phyloP scores from a whole-genome alignment of 1,140 invertebrate species.

The Drosophila bocki region DNA sequence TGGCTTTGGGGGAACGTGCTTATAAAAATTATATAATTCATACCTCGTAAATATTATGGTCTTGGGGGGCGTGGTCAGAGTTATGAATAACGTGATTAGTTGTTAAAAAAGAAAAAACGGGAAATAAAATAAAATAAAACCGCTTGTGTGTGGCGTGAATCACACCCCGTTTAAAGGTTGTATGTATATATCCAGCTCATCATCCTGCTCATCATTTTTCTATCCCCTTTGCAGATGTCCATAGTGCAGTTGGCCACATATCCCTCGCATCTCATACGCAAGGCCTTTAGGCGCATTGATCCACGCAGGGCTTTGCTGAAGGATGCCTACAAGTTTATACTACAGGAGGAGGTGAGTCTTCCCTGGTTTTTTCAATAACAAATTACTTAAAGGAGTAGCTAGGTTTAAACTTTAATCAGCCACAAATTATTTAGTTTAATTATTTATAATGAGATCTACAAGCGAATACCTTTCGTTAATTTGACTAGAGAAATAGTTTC shows the following conservation, averaged over 20 bases:
- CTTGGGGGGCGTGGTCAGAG: slow-evolving; percentile 54
- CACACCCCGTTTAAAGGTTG: slow-evolving; percentile 42
- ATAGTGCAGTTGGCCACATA: slow-evolving; percentile 73
- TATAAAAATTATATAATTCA: slow-evolving; percentile 84
- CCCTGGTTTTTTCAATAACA: background rate
- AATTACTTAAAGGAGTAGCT: too few relatives aligned
- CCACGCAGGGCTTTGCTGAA: slow-evolving; percentile 37
- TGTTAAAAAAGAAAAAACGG: slow-evolving; percentile 52
- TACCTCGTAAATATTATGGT: slow-evolving; percentile 79
- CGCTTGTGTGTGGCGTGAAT: slow-evolving; percentile 20
- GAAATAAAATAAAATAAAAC: slow-evolving; percentile 15
- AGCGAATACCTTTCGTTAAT: background rate
- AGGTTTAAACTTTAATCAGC: background rate
- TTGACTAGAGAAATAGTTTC: background rate
- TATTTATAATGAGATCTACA: background rate
- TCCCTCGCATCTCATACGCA: slow-evolving; percentile 78
- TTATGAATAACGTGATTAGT: slow-evolving; percentile 83
- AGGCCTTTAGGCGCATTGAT: slow-evolving; percentile 65
- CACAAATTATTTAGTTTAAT: background rate
- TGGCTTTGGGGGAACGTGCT: slow-evolving; percentile 65
- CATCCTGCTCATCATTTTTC: background rate
- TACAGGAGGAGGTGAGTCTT: slow-evolving; percentile 75
- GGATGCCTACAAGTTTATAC: slow-evolving; percentile 72
- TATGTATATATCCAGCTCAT: too few relatives aligned
- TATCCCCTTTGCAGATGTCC: slow-evolving; percentile 59